Conservation (phyloP, 2,888 invertebrate species). For the Drosophila subquinaria region DNA sequence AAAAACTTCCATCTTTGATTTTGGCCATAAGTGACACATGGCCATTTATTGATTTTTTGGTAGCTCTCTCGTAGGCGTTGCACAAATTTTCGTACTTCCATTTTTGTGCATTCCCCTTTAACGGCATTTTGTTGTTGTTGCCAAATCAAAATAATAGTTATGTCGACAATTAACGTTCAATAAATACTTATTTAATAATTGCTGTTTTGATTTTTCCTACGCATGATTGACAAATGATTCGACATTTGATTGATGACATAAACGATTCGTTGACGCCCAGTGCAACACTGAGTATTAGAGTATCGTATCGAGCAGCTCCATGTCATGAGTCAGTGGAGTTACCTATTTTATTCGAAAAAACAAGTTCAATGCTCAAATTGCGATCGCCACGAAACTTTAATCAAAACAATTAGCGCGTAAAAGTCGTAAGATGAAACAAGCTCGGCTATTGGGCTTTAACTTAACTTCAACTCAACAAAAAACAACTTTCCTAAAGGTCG, state of each 20-base stretch:
- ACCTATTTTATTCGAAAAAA: slow-evolving; percentile 24
- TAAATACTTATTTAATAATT: slow-evolving; percentile 69
- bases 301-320: slow-evolving; percentile 36
- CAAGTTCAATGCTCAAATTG: slow-evolving; percentile 54
- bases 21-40: slow-evolving; percentile 34
- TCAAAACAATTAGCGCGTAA: slow-evolving; percentile 73
- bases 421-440: slow-evolving; percentile 42
- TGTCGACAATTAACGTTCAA: slow-evolving; percentile 71
- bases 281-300: slow-evolving; percentile 19
- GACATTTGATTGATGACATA: slow-evolving; percentile 48
- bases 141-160: slow-evolving; percentile 31
- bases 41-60: slow-evolving; percentile 54
- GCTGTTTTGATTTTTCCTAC: slow-evolving; percentile 46
- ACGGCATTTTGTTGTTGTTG: slow-evolving; percentile 13
- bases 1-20: slow-evolving; percentile 6
- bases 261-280: slow-evolving; percentile 6
- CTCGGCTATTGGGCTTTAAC: slow-evolving; percentile 17
- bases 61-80: slow-evolving; percentile 55
- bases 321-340: slow-evolving; percentile 17
- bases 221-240: slow-evolving; percentile 63
- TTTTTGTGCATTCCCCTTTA: slow-evolving; percentile 46
- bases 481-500: slow-evolving; percentile 79
- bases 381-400: slow-evolving; percentile 48
- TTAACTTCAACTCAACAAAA: slow-evolving; percentile 21
- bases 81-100: slow-evolving; percentile 56